Evolutionary conservation across 2,113 vertebrate genomes (phyloP), one percentile per base, ranked within the genome.

Genomic region (Gallinago media): DNA sequence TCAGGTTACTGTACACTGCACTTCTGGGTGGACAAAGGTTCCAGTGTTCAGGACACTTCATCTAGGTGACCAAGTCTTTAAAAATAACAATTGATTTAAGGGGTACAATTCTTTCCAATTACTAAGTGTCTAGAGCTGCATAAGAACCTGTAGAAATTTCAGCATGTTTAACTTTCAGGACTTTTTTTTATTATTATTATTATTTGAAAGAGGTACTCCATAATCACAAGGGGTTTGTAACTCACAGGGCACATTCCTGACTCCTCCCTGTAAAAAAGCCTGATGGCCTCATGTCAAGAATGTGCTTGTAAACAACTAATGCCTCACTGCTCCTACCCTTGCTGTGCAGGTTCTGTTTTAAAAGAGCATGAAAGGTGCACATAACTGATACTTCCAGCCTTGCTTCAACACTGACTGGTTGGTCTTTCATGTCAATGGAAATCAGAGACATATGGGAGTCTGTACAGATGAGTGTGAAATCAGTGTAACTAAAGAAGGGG

Each of bases 251-350:
- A 76, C 52, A 82, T 89, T 94, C 66, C 47, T 94, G 62, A 89
- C 58, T 89, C 66, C 65, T 91, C 49, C 55, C 83, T 56, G 15
- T 75, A 89, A 92, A 94, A 92, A 86, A 86, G 36, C 42, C 61
- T 55, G 49, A 86, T 94, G 72, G 84, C 71, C 54, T 93, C 91
- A 96, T 78, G 47, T 88, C 65, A 96, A 88, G 89, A 96, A 97
- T 92, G 75, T 94, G 70, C 79, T 78, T 91, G 73, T 92, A 65
- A 94, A 81, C 38, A 89, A 29, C 32, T 38, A 58, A 61, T 74
- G 21, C 18, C 68, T 97, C 40, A 40, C 27, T 77, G 36, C 15
- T 67, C 23, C 23, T 68, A 22, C 14, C 8, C 7, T 47, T 74
- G 38, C 26, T 1, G 0, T 92, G 29, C 9, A 78, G 21, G 26